phyloP scores from a whole-genome alignment of 2,888 invertebrate genomes.

The Geophilus truncorum region DNA sequence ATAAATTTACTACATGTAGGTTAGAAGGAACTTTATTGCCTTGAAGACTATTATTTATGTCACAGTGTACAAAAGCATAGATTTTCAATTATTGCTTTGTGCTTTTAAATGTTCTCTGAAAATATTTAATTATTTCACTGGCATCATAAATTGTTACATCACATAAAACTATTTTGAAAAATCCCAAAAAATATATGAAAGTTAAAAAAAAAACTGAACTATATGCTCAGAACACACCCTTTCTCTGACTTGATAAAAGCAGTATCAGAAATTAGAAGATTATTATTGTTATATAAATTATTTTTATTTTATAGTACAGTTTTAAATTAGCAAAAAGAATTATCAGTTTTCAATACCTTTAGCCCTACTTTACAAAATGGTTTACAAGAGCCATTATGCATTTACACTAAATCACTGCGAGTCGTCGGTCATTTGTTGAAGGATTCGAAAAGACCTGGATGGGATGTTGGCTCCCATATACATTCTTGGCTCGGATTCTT shows the following conservation, averaged over 20 bases:
- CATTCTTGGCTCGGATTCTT: slow-evolving; percentile 27
- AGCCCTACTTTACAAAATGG: not conserved
- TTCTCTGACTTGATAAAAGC: not conserved
- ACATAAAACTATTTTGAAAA: not conserved
- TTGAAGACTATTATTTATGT: too few species aligned
- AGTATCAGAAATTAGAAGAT: not conserved
- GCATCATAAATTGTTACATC: too few species aligned
- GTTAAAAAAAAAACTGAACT: not conserved
- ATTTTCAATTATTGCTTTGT: too few species aligned
- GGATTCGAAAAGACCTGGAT: slow-evolving; percentile 69
- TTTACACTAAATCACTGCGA: not conserved
- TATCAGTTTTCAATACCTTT: not conserved
- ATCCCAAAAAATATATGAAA: not conserved
- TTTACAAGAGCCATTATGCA: not conserved
- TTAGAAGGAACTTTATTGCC: too few species aligned
- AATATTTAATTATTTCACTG: too few species aligned
- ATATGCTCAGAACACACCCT: not conserved
- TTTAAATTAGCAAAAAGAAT: not conserved
- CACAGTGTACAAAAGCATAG: too few species aligned
- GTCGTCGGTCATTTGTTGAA: slow-evolving; percentile 68
- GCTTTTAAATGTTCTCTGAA: too few species aligned
- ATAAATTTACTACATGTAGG: too few species aligned
- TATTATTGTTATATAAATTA: not conserved
- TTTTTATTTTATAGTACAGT: not conserved
- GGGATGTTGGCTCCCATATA: slow-evolving; percentile 66